Percentiles rank a stretch among this genome's conserved stretches.
Evolutionary conservation across 1,140 invertebrate species (phyloP).

Genomic region (Wiebesia pumilae): DNA sequence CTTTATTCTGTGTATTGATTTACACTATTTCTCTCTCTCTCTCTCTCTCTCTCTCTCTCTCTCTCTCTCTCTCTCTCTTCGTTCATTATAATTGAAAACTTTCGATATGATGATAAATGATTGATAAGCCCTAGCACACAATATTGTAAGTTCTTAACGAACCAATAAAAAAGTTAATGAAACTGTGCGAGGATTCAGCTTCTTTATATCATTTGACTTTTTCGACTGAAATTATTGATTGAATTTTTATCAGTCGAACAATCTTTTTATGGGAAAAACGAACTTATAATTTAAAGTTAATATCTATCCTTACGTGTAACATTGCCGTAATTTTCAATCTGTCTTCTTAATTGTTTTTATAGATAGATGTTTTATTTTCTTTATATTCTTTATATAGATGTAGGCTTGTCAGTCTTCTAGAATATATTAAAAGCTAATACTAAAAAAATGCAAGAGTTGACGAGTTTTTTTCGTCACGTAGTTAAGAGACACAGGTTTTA

Average conservation of each 20-base stretch:
- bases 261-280: neutral
- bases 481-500: neutral
- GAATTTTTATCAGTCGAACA: neutral
- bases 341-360: too few relatives aligned
- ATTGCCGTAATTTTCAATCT: too few relatives aligned
- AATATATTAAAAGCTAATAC: neutral
- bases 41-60: too few relatives aligned
- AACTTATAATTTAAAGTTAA: neutral
- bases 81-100: conserved; percentile 13
- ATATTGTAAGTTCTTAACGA: conserved; percentile 13
- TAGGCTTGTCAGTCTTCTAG: neutral
- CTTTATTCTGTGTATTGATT: neutral
- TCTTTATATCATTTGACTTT: neutral
- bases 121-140: neutral
- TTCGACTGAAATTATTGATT: neutral
- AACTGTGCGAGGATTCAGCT: neutral
- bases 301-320: neutral
- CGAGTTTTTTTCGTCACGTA: neutral
- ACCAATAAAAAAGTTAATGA: conserved; percentile 16
- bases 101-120: neutral
- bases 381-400: neutral
- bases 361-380: too few relatives aligned
- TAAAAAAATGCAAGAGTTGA: neutral
- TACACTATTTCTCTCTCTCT: too few relatives aligned
- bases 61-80: too few relatives aligned